phyloP scores from a whole-genome alignment of 1,140 invertebrate genomes.

The Macrobrachium nipponense region DNA sequence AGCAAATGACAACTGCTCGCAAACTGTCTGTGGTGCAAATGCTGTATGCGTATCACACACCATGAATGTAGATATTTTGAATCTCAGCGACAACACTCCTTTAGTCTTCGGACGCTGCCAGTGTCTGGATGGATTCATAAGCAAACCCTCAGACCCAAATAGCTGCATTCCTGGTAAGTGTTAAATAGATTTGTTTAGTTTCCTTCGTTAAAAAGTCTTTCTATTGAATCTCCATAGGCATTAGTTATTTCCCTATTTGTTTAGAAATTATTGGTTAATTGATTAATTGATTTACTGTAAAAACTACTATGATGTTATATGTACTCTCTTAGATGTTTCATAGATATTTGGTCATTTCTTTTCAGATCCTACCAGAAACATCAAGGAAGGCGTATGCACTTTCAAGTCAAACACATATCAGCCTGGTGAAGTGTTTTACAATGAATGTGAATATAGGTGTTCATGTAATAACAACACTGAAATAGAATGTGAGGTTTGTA shows the following conservation, averaged over 20 bases:
- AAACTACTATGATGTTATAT: no score
- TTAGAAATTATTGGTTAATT: no score
- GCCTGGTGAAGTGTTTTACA: slow-evolving; percentile 67
- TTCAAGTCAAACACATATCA: slow-evolving; percentile 67
- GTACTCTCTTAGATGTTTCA: no score
- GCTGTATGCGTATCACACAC: slow-evolving; percentile 49
- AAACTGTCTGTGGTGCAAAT: slow-evolving; percentile 57
- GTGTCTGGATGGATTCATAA: slow-evolving; percentile 67
- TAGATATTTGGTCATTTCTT: neutral
- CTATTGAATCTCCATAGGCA: no score
- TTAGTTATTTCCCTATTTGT: no score
- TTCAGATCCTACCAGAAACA: neutral
- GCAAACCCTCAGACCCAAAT: slow-evolving; percentile 67
- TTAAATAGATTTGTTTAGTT: neutral
- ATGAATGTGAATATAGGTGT: slow-evolving; percentile 69
- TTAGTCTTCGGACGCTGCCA: slow-evolving; percentile 63
- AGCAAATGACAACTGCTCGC: slow-evolving; percentile 61
- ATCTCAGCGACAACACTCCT: slow-evolving; percentile 13
- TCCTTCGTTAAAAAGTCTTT: no score
- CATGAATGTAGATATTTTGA: slow-evolving; percentile 32
- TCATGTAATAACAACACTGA: slow-evolving; percentile 67
- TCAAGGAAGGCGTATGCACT: slow-evolving; percentile 66
- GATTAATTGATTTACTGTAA: no score
- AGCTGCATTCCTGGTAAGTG: slow-evolving; percentile 65
- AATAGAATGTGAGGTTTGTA: slow-evolving; percentile 67